phyloP scores from a whole-genome alignment of 2,113 vertebrate genomes.

The Poeciliopsis retropinna region DNA sequence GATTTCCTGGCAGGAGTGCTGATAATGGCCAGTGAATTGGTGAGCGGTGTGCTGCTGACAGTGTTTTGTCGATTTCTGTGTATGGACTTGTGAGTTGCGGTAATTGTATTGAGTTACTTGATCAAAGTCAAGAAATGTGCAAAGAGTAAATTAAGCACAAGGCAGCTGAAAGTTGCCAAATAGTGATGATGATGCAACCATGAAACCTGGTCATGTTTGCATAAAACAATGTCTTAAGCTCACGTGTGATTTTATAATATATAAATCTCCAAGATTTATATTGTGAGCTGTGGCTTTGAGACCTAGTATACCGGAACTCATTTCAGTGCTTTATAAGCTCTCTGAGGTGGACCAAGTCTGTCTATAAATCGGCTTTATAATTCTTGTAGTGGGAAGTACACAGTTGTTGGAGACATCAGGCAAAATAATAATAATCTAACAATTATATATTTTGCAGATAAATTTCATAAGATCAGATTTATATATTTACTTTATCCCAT shows the following conservation, averaged over 20 bases:
- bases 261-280: not conserved
- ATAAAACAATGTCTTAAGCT: not conserved
- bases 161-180: not conserved
- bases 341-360: too few relatives aligned
- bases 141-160: not conserved
- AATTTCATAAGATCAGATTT: not conserved
- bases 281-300: too few relatives aligned
- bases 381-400: not conserved
- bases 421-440: not conserved
- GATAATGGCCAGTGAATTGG: constrained; percentile 96
- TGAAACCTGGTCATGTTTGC: too few relatives aligned
- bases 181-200: not conserved
- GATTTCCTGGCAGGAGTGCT: constrained; percentile 96
- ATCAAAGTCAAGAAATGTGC: not conserved
- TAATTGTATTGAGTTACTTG: not conserved
- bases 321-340: too few relatives aligned
- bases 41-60: constrained; percentile 69
- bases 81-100: not conserved
- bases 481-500: too few relatives aligned
- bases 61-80: too few relatives aligned
- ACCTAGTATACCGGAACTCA: too few relatives aligned
- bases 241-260: not conserved
- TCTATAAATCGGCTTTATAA: not conserved
- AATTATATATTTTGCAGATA: not conserved
- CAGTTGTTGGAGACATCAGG: not conserved